Evolutionary conservation across 1,140 invertebrate species (phyloP).

Genomic region (Proales similis): DNA sequence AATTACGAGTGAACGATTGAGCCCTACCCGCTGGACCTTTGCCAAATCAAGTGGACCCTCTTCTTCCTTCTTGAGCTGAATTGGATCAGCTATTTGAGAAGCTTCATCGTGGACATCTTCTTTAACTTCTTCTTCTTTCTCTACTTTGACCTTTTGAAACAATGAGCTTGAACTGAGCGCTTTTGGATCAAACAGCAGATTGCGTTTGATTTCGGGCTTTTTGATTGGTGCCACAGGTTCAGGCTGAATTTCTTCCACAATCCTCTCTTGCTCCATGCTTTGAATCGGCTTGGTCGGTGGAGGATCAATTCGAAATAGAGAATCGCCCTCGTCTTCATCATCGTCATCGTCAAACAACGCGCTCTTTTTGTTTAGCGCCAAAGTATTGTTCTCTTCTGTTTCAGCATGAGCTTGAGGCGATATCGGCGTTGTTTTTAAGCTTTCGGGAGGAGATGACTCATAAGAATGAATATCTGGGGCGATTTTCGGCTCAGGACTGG

Average conservation of each 20-base stretch:
- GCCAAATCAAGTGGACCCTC: slow-evolving; percentile 3
- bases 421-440: too few species aligned
- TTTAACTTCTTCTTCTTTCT: neutral
- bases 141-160: slow-evolving; percentile 10
- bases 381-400: too few species aligned
- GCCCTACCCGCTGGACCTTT: neutral
- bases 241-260: neutral
- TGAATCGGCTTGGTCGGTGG: neutral
- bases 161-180: slow-evolving; percentile 32
- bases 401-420: too few species aligned
- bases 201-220: neutral
- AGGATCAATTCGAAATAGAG: neutral
- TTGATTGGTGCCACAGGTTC: neutral
- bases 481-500: too few species aligned
- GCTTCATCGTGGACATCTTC: neutral
- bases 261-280: neutral
- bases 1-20: neutral
- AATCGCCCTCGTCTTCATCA: neutral
- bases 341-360: neutral
- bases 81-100: neutral
- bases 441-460: too few species aligned
- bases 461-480: too few species aligned
- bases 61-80: neutral
- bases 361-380: neutral
- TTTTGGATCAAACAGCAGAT: slow-evolving; percentile 25